Conservation (phyloP, 2,888 invertebrate species). For the Blastobasis adustella region DNA sequence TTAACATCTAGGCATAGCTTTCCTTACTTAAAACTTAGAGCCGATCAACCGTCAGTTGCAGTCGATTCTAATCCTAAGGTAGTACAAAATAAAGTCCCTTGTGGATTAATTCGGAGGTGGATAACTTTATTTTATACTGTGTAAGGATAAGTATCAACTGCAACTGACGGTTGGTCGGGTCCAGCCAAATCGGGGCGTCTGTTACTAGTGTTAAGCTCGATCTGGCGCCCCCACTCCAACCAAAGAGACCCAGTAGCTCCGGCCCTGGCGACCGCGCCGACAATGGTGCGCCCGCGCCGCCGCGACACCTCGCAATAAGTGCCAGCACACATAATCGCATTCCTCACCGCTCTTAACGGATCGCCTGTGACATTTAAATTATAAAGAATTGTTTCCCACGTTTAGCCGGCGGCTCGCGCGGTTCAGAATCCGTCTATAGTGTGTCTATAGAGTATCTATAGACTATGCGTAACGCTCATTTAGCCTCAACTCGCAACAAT, state of each 20-base stretch:
- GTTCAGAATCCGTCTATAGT: background rate
- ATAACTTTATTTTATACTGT: too few relatives aligned
- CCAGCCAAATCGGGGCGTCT: too few relatives aligned
- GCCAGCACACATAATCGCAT: slow-evolving; percentile 24
- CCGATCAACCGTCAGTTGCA: too few relatives aligned
- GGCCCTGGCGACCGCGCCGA: slow-evolving; percentile 5
- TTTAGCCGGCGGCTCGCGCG: slow-evolving; percentile 11
- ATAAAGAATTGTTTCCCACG: slow-evolving; percentile 60
- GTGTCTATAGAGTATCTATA: background rate
- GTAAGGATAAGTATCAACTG: too few relatives aligned
- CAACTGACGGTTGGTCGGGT: too few relatives aligned
- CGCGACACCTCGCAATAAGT: slow-evolving; percentile 21
- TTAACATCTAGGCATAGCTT: too few relatives aligned
- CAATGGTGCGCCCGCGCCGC: background rate
- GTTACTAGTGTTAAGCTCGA: slow-evolving; percentile 25
- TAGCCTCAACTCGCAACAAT: background rate
- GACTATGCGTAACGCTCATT: background rate
- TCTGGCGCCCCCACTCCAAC: slow-evolving; percentile 23
- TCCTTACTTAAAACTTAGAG: too few relatives aligned
- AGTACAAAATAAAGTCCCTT: too few relatives aligned
- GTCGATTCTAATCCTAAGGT: too few relatives aligned
- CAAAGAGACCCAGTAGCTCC: slow-evolving; percentile 16
- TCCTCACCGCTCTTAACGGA: slow-evolving; percentile 35
- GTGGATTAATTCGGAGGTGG: too few relatives aligned
- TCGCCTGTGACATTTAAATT: slow-evolving; percentile 55